Evolutionary conservation across 1,140 invertebrate genomes (phyloP).

Genomic region (Cydia fagiglandana): DNA sequence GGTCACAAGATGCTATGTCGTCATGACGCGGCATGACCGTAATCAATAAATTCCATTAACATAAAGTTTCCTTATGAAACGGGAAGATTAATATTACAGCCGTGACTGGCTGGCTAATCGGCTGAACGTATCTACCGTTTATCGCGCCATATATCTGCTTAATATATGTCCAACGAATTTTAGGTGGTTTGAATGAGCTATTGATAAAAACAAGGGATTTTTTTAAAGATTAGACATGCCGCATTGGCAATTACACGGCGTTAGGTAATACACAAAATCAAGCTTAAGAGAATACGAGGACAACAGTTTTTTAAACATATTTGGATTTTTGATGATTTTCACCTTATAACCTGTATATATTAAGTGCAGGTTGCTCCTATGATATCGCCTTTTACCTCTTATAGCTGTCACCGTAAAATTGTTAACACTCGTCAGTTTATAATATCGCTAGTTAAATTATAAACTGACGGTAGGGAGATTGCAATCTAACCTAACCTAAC

Average conservation of each 20-base stretch:
- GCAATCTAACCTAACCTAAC: no score
- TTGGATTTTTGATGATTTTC: no score
- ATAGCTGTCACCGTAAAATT: no score
- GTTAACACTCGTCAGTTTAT: no score
- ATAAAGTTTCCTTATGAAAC: slow-evolving; percentile 59
- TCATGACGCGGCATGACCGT: slow-evolving; percentile 43
- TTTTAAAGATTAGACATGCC: not conserved
- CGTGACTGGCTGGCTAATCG: slow-evolving; percentile 56
- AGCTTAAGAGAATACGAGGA: no score
- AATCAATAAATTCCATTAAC: slow-evolving; percentile 62
- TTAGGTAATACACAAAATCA: no score
- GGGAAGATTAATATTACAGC: slow-evolving; percentile 59
- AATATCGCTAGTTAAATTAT: no score
- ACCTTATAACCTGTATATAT: no score
- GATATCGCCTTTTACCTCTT: not conserved
- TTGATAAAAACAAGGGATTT: not conserved
- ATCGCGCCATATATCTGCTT: slow-evolving; percentile 30
- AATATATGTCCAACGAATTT: slow-evolving; percentile 5
- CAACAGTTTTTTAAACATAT: no score
- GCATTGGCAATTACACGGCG: no score
- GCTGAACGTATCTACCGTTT: slow-evolving; percentile 40
- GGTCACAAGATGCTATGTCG: slow-evolving; percentile 24
- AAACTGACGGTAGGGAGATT: no score
- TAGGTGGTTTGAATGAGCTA: not conserved
- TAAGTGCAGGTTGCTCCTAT: not conserved